These are phyloP conservation scores for Philotrypesis tridentata DNA, from an alignment of 1,140 invertebrate genomes.

Conservation along the genomic window DNA sequence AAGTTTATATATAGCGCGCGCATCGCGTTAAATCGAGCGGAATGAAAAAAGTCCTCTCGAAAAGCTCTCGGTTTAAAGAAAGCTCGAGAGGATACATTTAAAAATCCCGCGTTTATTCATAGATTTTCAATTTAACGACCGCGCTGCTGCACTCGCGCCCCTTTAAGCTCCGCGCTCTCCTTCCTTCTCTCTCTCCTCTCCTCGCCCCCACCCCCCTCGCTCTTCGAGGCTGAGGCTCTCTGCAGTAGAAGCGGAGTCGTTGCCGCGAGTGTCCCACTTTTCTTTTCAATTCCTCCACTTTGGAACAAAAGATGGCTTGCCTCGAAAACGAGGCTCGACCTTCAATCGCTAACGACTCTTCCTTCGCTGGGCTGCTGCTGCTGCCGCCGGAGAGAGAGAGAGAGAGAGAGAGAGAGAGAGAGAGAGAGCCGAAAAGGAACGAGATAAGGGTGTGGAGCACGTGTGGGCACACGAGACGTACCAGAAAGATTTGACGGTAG, in stretches of 20 bases:
- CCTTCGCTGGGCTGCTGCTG: not conserved
- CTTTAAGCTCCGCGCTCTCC: too few species aligned
- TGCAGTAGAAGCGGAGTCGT: not conserved
- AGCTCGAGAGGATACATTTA: not conserved
- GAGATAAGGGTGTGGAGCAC: conserved; percentile 24
- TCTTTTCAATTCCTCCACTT: conserved; percentile 19
- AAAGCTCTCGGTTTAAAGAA: not conserved
- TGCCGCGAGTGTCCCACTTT: conserved; percentile 15
- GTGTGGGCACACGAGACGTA: not conserved
- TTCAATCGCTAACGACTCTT: conserved; percentile 39
- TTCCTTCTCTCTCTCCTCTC: too few species aligned
- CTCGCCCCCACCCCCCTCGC: not conserved
- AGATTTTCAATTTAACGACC: conserved; percentile 28
- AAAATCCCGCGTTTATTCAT: not conserved
- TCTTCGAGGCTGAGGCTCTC: not conserved
- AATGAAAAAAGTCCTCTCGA: not conserved
- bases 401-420: too few species aligned
- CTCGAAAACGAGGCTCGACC: conserved; percentile 22
- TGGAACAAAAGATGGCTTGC: conserved; percentile 14
- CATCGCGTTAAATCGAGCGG: not conserved
- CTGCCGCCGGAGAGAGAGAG: not conserved
- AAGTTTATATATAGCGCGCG: not conserved
- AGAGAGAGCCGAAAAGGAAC: conserved; percentile 22
- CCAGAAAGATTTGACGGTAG: not conserved
- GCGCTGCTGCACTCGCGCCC: conserved; percentile 10